Evolutionary conservation across 2,113 vertebrate species (phyloP).

Genomic region (Baryphthengus martii): DNA sequence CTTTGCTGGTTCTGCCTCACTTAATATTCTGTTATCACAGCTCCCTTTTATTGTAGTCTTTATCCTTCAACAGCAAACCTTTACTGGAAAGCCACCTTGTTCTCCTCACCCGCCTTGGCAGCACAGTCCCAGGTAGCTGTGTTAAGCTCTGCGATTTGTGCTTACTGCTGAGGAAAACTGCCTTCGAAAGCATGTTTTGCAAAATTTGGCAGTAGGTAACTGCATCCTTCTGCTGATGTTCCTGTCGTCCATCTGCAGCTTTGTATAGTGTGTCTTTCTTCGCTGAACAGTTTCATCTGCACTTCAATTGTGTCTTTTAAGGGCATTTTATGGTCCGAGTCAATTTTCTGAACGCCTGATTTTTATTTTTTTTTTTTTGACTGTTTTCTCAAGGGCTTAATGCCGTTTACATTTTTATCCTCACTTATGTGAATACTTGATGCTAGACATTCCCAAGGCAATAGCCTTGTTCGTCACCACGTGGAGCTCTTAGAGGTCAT

Average conservation of each 20-base stretch:
- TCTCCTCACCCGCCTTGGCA: background rate
- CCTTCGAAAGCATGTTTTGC: background rate
- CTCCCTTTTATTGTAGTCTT: background rate
- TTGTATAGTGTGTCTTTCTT: background rate
- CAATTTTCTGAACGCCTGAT: background rate
- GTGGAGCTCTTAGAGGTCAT: constrained; percentile 10
- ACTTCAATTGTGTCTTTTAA: background rate
- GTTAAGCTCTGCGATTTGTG: background rate
- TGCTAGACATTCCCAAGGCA: background rate
- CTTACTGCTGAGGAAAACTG: constrained; percentile 16
- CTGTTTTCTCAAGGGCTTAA: background rate
- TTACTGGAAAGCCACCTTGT: background rate
- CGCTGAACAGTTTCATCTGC: constrained; percentile 2
- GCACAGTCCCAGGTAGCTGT: background rate
- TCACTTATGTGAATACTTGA: background rate
- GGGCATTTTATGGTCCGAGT: constrained; percentile 15
- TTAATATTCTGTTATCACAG: background rate
- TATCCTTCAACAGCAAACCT: background rate
- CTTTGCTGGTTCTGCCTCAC: background rate
- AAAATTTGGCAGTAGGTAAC: background rate
- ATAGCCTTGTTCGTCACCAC: background rate
- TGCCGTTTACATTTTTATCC: background rate
- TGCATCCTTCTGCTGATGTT: constrained; percentile 25
- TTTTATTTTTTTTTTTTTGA: constrained; percentile 5
- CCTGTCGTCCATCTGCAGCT: constrained; percentile 8